A percentile compares a stretch with the other conserved stretches of the same genome.
Conservation (phyloP, 2,888 invertebrate genomes). For the Dasypogon diadema region DNA sequence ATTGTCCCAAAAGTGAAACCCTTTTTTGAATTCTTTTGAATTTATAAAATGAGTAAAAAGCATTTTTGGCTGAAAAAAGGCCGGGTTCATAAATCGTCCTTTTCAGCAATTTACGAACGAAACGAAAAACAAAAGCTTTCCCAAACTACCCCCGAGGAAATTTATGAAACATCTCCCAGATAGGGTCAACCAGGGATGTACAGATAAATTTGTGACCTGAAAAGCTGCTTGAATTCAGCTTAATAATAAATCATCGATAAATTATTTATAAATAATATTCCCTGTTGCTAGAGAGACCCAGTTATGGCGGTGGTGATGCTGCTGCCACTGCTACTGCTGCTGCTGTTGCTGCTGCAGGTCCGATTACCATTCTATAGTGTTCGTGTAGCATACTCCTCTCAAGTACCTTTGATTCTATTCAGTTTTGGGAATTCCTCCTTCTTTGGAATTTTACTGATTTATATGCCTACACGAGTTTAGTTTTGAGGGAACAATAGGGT, state of each 20-base stretch:
- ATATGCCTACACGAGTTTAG: constrained; percentile 23
- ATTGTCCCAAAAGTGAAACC: constrained; percentile 30
- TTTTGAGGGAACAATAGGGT: constrained; percentile 14
- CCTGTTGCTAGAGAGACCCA: constrained; percentile 28
- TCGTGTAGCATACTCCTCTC: too few relatives aligned
- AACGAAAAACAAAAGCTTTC: constrained; percentile 29
- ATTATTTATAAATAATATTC: constrained; percentile 46
- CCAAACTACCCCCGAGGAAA: constrained; percentile 18
- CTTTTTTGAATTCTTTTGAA: constrained; percentile 31
- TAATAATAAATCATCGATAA: constrained; percentile 49
- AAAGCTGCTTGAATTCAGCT: constrained; percentile 39
- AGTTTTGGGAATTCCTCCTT: constrained; percentile 16
- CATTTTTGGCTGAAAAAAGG: not conserved
- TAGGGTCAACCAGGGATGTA: constrained; percentile 27
- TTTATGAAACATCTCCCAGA: constrained; percentile 36
- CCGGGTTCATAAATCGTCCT: constrained; percentile 39
- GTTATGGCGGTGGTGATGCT: not conserved
- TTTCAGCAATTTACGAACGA: constrained; percentile 37
- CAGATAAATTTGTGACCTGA: constrained; percentile 39
- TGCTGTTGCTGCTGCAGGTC: too few relatives aligned
- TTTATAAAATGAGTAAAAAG: constrained; percentile 31
- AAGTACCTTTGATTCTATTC: not conserved
- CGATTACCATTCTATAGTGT: too few relatives aligned
- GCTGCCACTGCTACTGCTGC: not conserved
- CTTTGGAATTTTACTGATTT: constrained; percentile 40